Conservation (phyloP, 2,888 invertebrate genomes). For the Troides oblongomaculatus region DNA sequence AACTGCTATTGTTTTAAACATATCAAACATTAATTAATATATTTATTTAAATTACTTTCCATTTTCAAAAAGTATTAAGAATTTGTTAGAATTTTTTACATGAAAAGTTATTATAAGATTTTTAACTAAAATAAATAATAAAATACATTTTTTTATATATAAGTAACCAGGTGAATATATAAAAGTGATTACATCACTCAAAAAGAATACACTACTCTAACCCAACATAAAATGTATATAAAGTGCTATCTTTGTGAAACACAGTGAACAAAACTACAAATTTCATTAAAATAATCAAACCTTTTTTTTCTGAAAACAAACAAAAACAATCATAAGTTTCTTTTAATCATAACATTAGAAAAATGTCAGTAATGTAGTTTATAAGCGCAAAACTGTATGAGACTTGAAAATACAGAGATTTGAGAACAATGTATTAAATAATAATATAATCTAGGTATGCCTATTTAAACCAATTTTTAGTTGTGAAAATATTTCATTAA, state of each 20-base stretch:
- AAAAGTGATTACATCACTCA: neutral
- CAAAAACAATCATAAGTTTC: conserved; percentile 38
- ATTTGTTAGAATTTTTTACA: too few relatives aligned
- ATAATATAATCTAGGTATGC: neutral
- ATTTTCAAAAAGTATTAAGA: too few relatives aligned
- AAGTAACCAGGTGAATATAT: neutral
- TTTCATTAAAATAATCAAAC: conserved; percentile 52
- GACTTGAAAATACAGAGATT: neutral
- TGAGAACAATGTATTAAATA: neutral
- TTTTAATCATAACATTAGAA: neutral
- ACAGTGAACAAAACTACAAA: conserved; percentile 19
- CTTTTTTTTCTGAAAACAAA: conserved; percentile 73
- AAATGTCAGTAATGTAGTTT: neutral
- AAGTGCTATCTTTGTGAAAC: neutral
- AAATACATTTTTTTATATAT: neutral
- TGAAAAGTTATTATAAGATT: too few relatives aligned
- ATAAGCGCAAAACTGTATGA: too few relatives aligned
- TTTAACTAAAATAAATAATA: too few relatives aligned
- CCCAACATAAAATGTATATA: neutral
- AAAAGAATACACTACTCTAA: conserved; percentile 14
- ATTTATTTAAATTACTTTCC: too few relatives aligned
- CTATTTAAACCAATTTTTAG: neutral
- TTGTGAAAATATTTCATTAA: conserved; percentile 1
- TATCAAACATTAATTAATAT: too few relatives aligned
- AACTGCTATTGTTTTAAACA: too few relatives aligned